Base-by-base conservation (phyloP, 2,888 invertebrate species). In the Drosophila kokeensis region DNA sequence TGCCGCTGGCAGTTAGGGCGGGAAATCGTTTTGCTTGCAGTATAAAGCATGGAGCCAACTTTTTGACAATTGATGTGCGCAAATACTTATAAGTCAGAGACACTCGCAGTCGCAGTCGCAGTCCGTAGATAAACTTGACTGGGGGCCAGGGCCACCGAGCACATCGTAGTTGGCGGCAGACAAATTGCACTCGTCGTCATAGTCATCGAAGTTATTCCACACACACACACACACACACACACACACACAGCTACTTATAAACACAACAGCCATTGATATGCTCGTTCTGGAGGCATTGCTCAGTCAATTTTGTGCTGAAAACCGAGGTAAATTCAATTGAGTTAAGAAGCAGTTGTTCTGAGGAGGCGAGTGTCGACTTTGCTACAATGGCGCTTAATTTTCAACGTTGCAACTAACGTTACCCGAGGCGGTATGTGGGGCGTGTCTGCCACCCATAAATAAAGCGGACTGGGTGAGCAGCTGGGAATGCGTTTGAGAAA, bases 291-390 rank as follows among this genome's bases (percentile, higher is more conserved):
- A 65, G 64, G 62, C 73, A 73, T 63, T 70, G 71, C 76, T 71
- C 73, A 81, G 80, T 84, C 83, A 85, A 84, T 84, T 83, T 87
- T 52, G 63, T 65, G 73, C 29, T 70, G 71, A 76, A 78, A 78
- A 83, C 74, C 81, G 78, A 87, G 87, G 89, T 89, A 89, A 87
- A 87, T 87, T 87, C 87, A 89, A 87, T 87, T 89, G 87, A 89
- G 71, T 72, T 67, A 69, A 82, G 64, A 69, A 79, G 69, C 70
- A 38, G 27, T 65, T 67, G 82, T 65, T 73, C 70, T 48, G 32
- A 52, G 30, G 53, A 63, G 61, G 49, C 45, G 52, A 49, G 53
- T 50, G 72, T 69, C 52, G 64, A 73, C 69, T 36, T 55, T 68
- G 69, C 73, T 77, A 86, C 86, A 87, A 89, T 81, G 67, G 74